phyloP scores from a whole-genome alignment of 2,113 vertebrate species.

The Salvator merianae region DNA sequence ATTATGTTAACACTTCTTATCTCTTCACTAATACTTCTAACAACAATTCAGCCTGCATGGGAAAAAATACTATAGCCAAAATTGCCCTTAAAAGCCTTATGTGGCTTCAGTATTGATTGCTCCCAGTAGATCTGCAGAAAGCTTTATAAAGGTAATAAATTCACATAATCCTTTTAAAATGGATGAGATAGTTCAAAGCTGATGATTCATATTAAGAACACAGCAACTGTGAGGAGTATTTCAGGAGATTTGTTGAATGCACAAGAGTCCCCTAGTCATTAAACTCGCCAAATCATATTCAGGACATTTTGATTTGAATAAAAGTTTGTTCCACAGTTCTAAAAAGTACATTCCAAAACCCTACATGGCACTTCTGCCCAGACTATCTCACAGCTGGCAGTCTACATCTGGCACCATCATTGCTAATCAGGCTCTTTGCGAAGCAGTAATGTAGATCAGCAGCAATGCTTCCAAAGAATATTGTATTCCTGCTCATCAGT shows the following conservation, averaged over 20 bases:
- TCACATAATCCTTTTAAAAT: neutral
- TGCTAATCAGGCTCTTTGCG: slow-evolving; percentile 17
- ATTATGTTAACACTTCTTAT: slow-evolving; percentile 17
- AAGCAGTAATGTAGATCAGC: slow-evolving; percentile 13
- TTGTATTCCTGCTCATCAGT: slow-evolving; percentile 29
- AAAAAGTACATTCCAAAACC: neutral
- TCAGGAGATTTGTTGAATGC: neutral
- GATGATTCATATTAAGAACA: neutral
- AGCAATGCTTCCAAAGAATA: neutral
- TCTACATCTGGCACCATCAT: slow-evolving; percentile 27
- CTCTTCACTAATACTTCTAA: slow-evolving; percentile 4
- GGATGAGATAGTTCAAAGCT: neutral
- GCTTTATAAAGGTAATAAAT: neutral
- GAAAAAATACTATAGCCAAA: neutral
- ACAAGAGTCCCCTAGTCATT: neutral
- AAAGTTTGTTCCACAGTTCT: neutral
- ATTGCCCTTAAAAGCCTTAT: neutral
- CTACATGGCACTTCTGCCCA: slow-evolving; percentile 4
- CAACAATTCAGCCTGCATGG: neutral
- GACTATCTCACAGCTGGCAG: slow-evolving; percentile 32
- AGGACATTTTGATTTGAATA: neutral
- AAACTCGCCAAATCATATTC: neutral
- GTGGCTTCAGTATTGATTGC: neutral
- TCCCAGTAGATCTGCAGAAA: neutral
- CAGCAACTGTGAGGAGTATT: neutral